phyloP scores from a whole-genome alignment of 2,113 vertebrate genomes.

The Siphamia tubifer region DNA sequence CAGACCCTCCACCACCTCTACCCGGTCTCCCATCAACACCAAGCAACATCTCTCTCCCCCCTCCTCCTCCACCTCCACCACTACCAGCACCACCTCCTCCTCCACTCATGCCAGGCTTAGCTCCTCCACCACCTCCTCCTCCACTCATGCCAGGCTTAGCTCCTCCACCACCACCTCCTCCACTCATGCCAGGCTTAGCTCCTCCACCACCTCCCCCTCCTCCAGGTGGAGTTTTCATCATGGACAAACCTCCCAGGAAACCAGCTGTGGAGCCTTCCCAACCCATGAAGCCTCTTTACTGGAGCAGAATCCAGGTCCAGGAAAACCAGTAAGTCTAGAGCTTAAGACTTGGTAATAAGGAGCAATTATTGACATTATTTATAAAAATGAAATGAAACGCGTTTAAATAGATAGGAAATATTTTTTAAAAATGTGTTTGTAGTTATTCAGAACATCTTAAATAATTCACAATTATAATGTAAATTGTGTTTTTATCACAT shows the following conservation, averaged over 20 bases:
- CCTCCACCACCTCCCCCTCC: conserved; percentile 65
- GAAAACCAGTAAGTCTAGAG: conserved; percentile 83
- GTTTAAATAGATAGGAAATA: no score
- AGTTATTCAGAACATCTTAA: no score
- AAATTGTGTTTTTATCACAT: no score
- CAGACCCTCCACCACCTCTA: conserved; percentile 20
- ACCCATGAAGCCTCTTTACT: conserved; percentile 96
- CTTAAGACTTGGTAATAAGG: neutral
- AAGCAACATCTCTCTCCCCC: conserved; percentile 7
- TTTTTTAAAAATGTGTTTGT: no score
- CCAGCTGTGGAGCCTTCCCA: conserved; percentile 85
- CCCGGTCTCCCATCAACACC: neutral
- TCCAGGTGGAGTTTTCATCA: conserved; percentile 43
- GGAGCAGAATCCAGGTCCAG: conserved; percentile 94
- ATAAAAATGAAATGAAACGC: no score
- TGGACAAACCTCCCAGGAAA: conserved; percentile 84
- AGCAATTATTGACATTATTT: no score
- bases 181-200: conserved; percentile 10
- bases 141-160: conserved; percentile 18
- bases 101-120: conserved; percentile 31
- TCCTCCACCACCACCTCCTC: conserved; percentile 66
- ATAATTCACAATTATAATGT: no score
- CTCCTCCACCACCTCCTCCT: conserved; percentile 47
- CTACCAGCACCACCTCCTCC: conserved; percentile 38
- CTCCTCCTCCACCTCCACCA: conserved; percentile 48